Conservation (phyloP, 2,888 invertebrate genomes). For the Corbicula japonica region DNA sequence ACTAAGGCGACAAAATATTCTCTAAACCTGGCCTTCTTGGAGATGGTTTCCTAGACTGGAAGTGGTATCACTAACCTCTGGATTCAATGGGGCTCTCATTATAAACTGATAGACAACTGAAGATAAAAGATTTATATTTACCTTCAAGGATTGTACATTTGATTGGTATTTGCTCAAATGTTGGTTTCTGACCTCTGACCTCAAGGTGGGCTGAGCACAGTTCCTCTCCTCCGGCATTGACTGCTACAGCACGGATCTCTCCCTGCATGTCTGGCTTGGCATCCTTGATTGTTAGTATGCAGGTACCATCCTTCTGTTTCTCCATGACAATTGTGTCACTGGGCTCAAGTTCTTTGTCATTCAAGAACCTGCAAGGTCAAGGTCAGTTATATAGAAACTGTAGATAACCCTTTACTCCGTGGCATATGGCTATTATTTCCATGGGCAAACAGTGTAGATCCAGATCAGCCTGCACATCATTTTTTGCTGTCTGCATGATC, state of each 20-base stretch:
- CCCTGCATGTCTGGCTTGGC: conserved; percentile 93
- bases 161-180: conserved; percentile 83
- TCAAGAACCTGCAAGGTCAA: conserved; percentile 74
- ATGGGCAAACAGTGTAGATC: too few relatives aligned
- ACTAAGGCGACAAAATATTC: too few relatives aligned
- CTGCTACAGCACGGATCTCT: conserved; percentile 90
- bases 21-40: too few relatives aligned
- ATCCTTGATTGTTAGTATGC: conserved; percentile 90
- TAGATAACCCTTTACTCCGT: too few relatives aligned
- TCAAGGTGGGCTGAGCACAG: conserved; percentile 87
- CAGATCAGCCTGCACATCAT: too few relatives aligned
- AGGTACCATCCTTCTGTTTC: conserved; percentile 87
- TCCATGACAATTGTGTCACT: conserved; percentile 80
- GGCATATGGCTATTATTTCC: too few relatives aligned
- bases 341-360: conserved; percentile 82
- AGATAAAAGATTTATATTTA: too few relatives aligned
- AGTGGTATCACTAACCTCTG: too few relatives aligned
- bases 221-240: conserved; percentile 91
- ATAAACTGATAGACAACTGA: too few relatives aligned
- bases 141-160: conserved; percentile 86
- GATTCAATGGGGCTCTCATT: too few relatives aligned
- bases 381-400: not conserved
- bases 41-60: too few relatives aligned
- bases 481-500: too few relatives aligned
- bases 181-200: conserved; percentile 85